These are phyloP conservation scores for Montipora capricornis DNA, from an alignment of 64 coral and sea anemone genomes.

Conservation along the genomic window DNA sequence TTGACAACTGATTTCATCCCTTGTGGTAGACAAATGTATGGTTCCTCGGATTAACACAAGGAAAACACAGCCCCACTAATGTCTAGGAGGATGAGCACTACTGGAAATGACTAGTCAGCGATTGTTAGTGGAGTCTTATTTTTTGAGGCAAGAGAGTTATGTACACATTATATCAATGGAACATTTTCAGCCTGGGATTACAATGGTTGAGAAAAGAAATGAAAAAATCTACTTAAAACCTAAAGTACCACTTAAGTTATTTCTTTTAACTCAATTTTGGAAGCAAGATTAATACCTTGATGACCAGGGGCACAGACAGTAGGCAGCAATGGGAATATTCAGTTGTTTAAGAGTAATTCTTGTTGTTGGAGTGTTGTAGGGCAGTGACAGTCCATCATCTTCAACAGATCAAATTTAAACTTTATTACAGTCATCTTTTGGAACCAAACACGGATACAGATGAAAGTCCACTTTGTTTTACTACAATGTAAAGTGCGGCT, in stretches of 20 bases:
- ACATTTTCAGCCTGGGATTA: slow-evolving; percentile 7
- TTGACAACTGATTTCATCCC: background rate
- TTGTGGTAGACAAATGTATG: background rate
- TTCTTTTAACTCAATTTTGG: background rate
- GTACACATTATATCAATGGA: background rate
- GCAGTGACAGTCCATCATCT: background rate
- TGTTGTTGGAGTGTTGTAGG: background rate
- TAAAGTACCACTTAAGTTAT: background rate
- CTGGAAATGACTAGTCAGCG: no score
- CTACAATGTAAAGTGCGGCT: no score
- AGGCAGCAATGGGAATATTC: background rate
- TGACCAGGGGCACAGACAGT: slow-evolving; percentile 2
- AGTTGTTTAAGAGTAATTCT: background rate
- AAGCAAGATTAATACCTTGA: background rate
- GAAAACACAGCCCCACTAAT: background rate
- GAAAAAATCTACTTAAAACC: background rate
- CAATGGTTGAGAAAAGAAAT: background rate
- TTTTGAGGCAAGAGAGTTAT: background rate
- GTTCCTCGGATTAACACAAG: background rate
- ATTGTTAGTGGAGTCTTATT: background rate
- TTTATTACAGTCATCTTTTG: slow-evolving; percentile 15
- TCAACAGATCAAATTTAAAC: background rate
- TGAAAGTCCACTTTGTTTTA: no score
- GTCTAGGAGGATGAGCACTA: background rate
- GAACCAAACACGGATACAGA: no score